A percentile compares a stretch with the other conserved stretches of the same genome.
phyloP scores from a whole-genome alignment of 2,888 invertebrate genomes.

The Buathra laborator region DNA sequence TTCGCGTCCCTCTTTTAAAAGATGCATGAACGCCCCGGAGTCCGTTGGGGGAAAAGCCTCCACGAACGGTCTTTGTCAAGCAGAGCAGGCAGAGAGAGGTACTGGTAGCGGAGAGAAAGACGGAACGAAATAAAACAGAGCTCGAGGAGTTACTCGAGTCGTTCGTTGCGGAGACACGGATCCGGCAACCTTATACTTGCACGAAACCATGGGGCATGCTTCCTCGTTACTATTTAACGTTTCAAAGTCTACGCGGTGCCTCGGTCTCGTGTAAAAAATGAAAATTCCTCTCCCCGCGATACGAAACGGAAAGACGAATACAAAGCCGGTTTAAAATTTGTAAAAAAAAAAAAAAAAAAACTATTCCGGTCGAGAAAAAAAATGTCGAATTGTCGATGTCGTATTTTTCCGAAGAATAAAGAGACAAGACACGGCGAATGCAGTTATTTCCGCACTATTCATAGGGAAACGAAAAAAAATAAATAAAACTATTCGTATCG shows the following conservation, averaged over 20 bases:
- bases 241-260: slow-evolving; percentile 4
- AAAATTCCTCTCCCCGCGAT: background rate
- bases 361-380: no score
- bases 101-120: background rate
- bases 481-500: background rate
- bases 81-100: background rate
- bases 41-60: background rate
- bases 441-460: no score
- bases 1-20: slow-evolving; percentile 16
- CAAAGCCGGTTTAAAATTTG: no score
- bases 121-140: background rate
- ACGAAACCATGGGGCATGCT: slow-evolving; percentile 47
- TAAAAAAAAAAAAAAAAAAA: no score
- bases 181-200: background rate
- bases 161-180: slow-evolving; percentile 1
- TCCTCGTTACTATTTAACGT: slow-evolving; percentile 55
- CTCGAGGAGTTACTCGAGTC: background rate
- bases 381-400: no score
- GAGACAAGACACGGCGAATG: no score
- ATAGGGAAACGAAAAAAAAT: no score
- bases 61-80: background rate
- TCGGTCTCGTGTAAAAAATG: background rate
- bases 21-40: slow-evolving; percentile 19
- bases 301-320: no score
- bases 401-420: no score